Evolutionary conservation across 2,113 vertebrate species (phyloP).

Genomic region (Sinocyclocheilus grahami): DNA sequence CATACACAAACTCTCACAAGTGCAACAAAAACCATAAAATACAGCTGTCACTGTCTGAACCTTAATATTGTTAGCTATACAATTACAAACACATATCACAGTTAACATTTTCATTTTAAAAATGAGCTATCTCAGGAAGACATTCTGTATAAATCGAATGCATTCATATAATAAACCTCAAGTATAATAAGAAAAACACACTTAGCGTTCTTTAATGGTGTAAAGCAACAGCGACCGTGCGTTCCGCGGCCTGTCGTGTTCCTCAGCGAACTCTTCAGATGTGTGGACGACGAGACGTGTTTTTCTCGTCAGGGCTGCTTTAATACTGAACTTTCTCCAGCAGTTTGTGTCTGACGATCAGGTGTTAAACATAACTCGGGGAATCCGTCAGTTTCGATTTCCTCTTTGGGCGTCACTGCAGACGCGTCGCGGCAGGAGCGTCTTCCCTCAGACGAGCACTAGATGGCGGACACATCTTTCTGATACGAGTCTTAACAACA

Average conservation of each 20-base stretch:
- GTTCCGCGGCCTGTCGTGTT: not conserved
- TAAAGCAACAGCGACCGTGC: not conserved
- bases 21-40: not conserved
- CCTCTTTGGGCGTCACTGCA: no score
- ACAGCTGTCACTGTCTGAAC: not conserved
- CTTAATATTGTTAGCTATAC: no score
- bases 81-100: not conserved
- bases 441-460: no score
- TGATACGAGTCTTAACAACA: no score
- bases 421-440: no score
- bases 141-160: no score
- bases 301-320: not conserved
- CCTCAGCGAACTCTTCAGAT: not conserved
- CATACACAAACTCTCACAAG: not conserved
- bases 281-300: not conserved
- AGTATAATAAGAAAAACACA: not conserved
- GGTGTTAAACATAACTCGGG: conserved; percentile 50
- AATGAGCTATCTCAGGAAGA: not conserved
- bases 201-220: not conserved
- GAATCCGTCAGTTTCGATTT: conserved; percentile 71
- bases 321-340: not conserved
- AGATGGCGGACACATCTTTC: no score
- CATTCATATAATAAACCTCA: not conserved
- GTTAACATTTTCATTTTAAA: not conserved
- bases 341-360: not conserved